Evolutionary conservation across 2,888 invertebrate species (phyloP).

Genomic region (Diloba caeruleocephala): DNA sequence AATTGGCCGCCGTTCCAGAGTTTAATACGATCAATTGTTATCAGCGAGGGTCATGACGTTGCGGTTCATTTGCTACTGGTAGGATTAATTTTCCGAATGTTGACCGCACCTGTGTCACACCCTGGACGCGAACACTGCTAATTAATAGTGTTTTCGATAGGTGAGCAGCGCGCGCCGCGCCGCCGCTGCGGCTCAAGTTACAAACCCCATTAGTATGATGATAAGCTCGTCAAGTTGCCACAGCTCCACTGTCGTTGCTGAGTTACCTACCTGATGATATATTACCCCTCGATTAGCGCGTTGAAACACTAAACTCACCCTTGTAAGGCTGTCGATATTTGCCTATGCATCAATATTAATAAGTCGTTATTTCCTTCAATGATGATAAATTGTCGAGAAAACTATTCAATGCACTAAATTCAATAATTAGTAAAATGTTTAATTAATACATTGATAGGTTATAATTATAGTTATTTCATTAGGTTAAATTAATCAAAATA

Average conservation of each 20-base stretch:
- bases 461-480: too few relatives aligned
- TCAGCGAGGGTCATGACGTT: slow-evolving; percentile 63
- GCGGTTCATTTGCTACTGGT: slow-evolving; percentile 74
- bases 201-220: slow-evolving; percentile 79
- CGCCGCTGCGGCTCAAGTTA: slow-evolving; percentile 70
- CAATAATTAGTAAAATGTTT: slow-evolving; percentile 1
- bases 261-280: slow-evolving; percentile 61
- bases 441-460: not conserved
- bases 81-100: slow-evolving; percentile 87
- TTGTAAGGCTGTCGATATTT: slow-evolving; percentile 65
- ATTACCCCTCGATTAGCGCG: slow-evolving; percentile 68
- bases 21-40: slow-evolving; percentile 80
- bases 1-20: slow-evolving; percentile 75
- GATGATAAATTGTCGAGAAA: slow-evolving; percentile 56
- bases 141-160: slow-evolving; percentile 86
- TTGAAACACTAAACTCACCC: slow-evolving; percentile 66
- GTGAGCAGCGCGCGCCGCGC: slow-evolving; percentile 51
- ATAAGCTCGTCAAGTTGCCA: slow-evolving; percentile 62
- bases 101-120: slow-evolving; percentile 84
- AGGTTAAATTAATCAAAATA: too few relatives aligned
- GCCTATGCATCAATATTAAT: slow-evolving; percentile 68
- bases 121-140: slow-evolving; percentile 73
- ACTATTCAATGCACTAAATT: not conserved
- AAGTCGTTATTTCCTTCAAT: slow-evolving; percentile 32
- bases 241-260: slow-evolving; percentile 49